Conservation (phyloP, 2,113 vertebrate genomes). For the Ctenodactylus gundi region DNA sequence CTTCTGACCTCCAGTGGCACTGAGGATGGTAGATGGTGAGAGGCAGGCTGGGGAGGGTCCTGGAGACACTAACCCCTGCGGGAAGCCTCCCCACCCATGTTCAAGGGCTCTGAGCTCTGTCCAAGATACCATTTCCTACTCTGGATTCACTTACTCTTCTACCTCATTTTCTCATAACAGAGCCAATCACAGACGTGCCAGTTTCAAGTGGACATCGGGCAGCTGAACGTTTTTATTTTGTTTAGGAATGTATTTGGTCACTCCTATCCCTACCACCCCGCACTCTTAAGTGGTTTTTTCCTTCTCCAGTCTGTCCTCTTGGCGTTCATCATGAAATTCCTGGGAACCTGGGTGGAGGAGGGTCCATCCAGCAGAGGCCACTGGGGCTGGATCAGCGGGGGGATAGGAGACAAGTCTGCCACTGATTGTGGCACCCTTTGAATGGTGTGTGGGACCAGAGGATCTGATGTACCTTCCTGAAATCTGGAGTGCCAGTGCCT, state of each 20-base stretch:
- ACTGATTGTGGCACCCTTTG: neutral
- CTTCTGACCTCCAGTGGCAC: neutral
- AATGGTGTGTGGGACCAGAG: neutral
- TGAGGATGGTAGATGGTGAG: neutral
- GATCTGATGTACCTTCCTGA: neutral
- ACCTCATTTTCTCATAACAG: neutral
- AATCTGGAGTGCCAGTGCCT: neutral
- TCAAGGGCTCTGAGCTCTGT: neutral
- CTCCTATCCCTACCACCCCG: neutral
- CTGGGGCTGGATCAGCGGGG: neutral
- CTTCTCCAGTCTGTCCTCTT: neutral
- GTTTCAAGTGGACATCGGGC: too few relatives aligned
- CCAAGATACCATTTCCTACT: neutral
- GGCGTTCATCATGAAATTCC: neutral
- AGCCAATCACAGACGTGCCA: neutral
- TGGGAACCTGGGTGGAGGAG: neutral
- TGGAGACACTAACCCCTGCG: neutral
- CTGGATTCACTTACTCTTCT: neutral
- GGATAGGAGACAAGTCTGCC: neutral
- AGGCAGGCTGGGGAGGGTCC: neutral
- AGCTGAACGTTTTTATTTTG: neutral
- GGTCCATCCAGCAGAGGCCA: neutral
- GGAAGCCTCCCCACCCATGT: neutral
- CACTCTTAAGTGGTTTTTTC: neutral
- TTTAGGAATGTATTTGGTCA: neutral